phyloP scores from a whole-genome alignment of 1,140 invertebrate genomes.

The Drosophila bocqueti region DNA sequence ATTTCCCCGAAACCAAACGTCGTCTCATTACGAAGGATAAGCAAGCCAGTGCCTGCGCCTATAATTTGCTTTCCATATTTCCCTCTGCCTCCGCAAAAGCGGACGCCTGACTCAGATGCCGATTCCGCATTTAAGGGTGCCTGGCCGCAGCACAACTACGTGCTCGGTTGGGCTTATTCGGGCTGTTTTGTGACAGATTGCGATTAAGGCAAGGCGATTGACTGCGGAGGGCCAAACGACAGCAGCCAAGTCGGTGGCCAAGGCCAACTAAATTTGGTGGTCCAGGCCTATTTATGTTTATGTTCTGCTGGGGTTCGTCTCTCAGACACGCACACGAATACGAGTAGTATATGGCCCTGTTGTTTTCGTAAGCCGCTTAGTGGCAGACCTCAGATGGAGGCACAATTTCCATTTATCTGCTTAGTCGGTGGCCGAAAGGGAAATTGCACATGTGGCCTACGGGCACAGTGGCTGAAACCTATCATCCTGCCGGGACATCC shows the following conservation, averaged over 20 bases:
- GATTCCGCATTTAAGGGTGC: constrained; percentile 9
- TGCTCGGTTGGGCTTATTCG: constrained; percentile 2
- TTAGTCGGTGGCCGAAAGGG: constrained; percentile 16
- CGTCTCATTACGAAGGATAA: constrained; percentile 3
- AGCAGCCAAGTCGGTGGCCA: constrained; percentile 18
- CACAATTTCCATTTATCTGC: constrained; percentile 27
- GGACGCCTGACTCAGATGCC: neutral
- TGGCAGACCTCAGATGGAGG: constrained; percentile 11
- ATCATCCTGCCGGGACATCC: neutral
- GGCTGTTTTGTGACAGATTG: constrained; percentile 39
- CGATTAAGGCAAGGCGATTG: constrained; percentile 32
- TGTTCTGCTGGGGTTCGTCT: constrained; percentile 4
- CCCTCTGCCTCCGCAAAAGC: neutral
- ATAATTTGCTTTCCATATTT: constrained; percentile 28
- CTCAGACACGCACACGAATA: neutral
- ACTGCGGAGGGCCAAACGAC: constrained; percentile 15
- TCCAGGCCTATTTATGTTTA: constrained; percentile 41
- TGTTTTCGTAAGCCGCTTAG: constrained; percentile 54
- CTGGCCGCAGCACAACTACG: constrained; percentile 21
- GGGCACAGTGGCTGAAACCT: constrained; percentile 5
- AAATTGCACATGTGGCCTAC: constrained; percentile 2
- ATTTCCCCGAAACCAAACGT: neutral
- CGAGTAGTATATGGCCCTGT: constrained; percentile 12
- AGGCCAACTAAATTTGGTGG: constrained; percentile 51
- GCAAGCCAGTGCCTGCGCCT: constrained; percentile 1